A percentile compares a stretch with the other conserved stretches of the same genome.
Evolutionary conservation across 2,888 invertebrate species (phyloP).

Genomic region (Pseudococcus longispinus): DNA sequence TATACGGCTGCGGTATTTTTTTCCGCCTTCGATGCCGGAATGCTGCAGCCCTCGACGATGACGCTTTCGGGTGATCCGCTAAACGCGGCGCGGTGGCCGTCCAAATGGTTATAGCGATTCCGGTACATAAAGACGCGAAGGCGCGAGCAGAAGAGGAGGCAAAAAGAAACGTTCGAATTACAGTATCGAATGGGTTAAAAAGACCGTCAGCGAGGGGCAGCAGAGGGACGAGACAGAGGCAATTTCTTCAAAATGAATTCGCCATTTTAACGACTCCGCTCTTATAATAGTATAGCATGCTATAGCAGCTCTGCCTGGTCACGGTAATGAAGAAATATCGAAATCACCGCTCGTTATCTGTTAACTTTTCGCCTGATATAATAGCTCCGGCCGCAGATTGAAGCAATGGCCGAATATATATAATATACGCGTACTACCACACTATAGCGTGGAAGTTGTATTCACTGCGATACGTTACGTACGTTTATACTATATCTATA

Average conservation of each 20-base stretch:
- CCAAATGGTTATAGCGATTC: not conserved
- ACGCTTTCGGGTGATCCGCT: not conserved
- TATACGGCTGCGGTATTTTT: not conserved
- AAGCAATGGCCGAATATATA: constrained; percentile 50
- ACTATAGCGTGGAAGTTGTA: not conserved
- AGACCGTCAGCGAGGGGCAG: no score
- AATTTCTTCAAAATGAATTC: constrained; percentile 56
- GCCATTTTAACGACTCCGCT: constrained; percentile 53
- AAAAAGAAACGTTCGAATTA: constrained; percentile 32
- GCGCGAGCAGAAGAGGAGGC: not conserved
- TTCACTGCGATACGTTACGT: not conserved
- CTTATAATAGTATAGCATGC: not conserved
- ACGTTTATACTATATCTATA: not conserved
- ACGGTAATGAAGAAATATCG: constrained; percentile 55
- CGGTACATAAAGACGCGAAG: not conserved
- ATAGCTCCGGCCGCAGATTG: constrained; percentile 53
- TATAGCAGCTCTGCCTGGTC: not conserved
- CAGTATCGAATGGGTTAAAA: constrained; percentile 22
- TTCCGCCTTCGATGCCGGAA: not conserved
- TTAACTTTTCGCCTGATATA: constrained; percentile 57
- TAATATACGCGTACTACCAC: not conserved
- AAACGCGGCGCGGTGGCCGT: not conserved
- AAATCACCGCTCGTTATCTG: constrained; percentile 56
- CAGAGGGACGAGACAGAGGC: not conserved
- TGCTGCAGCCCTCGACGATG: not conserved